Evolutionary conservation across 2,797 vertebrate genomes (phyloP).

Genomic region (Morus bassanus): DNA sequence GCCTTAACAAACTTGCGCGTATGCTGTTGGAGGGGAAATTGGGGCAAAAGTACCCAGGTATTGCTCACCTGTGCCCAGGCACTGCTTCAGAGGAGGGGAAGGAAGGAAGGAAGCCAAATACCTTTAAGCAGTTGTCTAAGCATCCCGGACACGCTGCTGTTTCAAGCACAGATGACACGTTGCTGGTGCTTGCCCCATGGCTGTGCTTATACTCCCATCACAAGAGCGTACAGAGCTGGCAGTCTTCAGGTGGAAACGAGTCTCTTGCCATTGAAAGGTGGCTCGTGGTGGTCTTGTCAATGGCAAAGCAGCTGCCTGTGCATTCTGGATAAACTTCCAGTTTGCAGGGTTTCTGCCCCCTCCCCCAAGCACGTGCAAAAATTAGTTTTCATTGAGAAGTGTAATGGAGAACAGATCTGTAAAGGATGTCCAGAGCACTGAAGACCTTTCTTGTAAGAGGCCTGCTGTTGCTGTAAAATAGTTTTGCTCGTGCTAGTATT

Average conservation of each 20-base stretch:
- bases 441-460: not conserved
- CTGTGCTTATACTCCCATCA: rapidly evolving
- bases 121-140: not conserved
- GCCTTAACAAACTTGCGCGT: rapidly evolving
- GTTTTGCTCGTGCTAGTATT: not conserved
- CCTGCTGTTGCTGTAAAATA: rapidly evolving
- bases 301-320: rapidly evolving
- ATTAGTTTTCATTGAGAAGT: not conserved
- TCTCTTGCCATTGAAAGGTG: not conserved
- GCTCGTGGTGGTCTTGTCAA: not conserved
- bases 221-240: not conserved
- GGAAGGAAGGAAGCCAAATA: not conserved
- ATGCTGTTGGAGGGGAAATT: not conserved
- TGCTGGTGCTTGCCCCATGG: rapidly evolving
- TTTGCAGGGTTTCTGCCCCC: not conserved
- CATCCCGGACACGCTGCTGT: not conserved
- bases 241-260: rapidly evolving
- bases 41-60: not conserved
- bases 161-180: rapidly evolving
- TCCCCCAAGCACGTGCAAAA: not conserved
- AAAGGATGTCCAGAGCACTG: not conserved
- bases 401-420: not conserved
- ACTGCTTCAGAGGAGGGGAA: rapidly evolving
- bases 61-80: not conserved
- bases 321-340: not conserved